Base-by-base conservation (phyloP, 2,797 vertebrate genomes). In the Catostomus latipinnis region DNA sequence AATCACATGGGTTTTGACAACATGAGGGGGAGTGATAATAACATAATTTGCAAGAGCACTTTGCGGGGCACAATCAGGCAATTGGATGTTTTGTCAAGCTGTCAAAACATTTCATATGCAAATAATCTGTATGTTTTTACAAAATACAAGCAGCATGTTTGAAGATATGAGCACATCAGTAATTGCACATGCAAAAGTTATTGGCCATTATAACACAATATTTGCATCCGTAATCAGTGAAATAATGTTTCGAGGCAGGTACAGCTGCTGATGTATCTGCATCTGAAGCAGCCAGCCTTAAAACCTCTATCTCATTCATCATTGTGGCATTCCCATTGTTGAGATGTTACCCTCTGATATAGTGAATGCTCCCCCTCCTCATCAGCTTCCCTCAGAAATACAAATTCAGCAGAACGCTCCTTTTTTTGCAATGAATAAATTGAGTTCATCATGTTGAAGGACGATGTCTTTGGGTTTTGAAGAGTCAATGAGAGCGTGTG, bases 251-350 rank as follows among this genome's bases (percentile, higher is more conserved):
- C 3, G 48, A 22, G 58, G 34, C 34, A n/a, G 62, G 8, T 57
- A 9, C 52, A 22, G 73, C 45, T 71, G 49, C 53, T 61, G 56
- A 62, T 66, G 61, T 57, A 57, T 66, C 53, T 80, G 13, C 14
- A 3, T 79, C 12, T 14, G 16, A 82, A 34, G 63, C 52, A 58
- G 22, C 43, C 60, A 72, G 85, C 62, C 82, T 70, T 76, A 78
- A 87, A 84, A 87, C 82, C 69, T 83, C 77, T 82, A 84, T 83
- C 82, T 83, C 89, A 91, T 94, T 93, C 48, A 88, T 95, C 92
- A 94, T 91, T 85, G 86, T 94, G 93, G 86, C 93, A 90, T 88
- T 91, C 91, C 90, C 83, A 83, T 88, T 88, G 89, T 90, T 91
- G 85, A 85, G 87, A 87, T 84, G 85, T 85, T 81, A 72, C 70